phyloP scores from a whole-genome alignment of 2,113 vertebrate species.

The Crocuta crocuta region DNA sequence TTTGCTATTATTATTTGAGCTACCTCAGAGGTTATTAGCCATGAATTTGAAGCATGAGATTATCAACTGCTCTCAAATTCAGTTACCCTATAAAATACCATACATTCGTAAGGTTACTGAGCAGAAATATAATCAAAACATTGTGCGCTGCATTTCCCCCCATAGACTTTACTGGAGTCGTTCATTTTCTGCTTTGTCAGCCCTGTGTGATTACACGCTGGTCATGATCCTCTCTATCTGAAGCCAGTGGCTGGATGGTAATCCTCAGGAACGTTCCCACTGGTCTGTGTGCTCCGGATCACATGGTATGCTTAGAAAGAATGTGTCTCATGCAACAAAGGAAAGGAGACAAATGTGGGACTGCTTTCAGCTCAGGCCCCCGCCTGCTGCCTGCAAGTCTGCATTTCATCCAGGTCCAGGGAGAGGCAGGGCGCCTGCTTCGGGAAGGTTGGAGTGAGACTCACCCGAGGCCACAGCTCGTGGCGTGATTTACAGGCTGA shows the following conservation, averaged over 20 bases:
- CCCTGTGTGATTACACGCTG: too few species aligned
- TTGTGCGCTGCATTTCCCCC: not conserved
- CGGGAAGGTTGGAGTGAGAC: not conserved
- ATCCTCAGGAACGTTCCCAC: not conserved
- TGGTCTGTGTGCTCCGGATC: not conserved
- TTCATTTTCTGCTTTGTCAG: not conserved
- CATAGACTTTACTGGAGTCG: not conserved
- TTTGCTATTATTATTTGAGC: not conserved
- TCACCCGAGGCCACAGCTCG: fast-evolving
- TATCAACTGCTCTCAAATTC: slow-evolving; percentile 42
- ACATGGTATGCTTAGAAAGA: not conserved
- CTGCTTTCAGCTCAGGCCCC: not conserved
- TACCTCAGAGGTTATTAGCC: slow-evolving; percentile 27
- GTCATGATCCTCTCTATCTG: not conserved
- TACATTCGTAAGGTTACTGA: slow-evolving; percentile 21
- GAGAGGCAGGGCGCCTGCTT: fast-evolving
- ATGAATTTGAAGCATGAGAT: not conserved
- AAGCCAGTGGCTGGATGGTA: not conserved
- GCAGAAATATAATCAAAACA: not conserved
- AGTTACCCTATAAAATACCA: not conserved
- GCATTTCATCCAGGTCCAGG: not conserved
- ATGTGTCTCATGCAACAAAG: not conserved
- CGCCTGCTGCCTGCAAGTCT: not conserved
- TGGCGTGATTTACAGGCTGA: not conserved
- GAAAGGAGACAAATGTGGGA: fast-evolving